These are phyloP conservation scores for Lordiphosa andalusiaca DNA, from an alignment of 2,888 invertebrate species.

Conservation along the genomic window DNA sequence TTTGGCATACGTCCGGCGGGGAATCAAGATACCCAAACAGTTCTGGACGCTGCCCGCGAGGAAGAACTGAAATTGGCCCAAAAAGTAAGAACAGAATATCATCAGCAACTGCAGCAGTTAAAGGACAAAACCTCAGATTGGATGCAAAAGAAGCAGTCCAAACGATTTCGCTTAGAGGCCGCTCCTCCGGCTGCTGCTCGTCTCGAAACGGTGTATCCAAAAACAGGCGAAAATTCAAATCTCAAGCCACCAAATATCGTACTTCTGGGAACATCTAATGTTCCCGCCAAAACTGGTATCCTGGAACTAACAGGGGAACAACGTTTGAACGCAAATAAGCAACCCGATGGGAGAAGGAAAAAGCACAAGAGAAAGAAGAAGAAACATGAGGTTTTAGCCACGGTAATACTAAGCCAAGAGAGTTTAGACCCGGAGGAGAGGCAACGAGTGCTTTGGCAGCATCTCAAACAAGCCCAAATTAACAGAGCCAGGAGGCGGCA, in stretches of 20 bases:
- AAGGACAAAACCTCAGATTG: background rate
- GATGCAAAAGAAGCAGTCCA: conserved; percentile 14
- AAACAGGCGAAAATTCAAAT: background rate
- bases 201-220: conserved; percentile 12
- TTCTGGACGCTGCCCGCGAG: conserved; percentile 17
- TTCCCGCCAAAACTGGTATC: too few species aligned
- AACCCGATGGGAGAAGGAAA: background rate
- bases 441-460: background rate
- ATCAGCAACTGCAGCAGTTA: conserved; percentile 3
- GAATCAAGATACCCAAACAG: conserved; percentile 1
- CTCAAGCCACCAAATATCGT: conserved; percentile 1
- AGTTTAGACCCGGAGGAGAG: background rate
- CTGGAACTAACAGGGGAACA: background rate
- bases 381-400: conserved; percentile 7
- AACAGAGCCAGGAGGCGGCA: background rate
- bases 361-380: conserved; percentile 13
- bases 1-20: conserved; percentile 38
- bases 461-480: conserved; percentile 1
- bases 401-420: background rate
- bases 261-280: background rate
- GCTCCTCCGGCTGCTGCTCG: conserved; percentile 40
- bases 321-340: background rate
- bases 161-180: conserved; percentile 19
- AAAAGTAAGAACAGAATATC: conserved; percentile 47
- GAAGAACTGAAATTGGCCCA: conserved; percentile 46